phyloP scores from a whole-genome alignment of 2,888 invertebrate genomes.

The Drosophila percnosoma region DNA sequence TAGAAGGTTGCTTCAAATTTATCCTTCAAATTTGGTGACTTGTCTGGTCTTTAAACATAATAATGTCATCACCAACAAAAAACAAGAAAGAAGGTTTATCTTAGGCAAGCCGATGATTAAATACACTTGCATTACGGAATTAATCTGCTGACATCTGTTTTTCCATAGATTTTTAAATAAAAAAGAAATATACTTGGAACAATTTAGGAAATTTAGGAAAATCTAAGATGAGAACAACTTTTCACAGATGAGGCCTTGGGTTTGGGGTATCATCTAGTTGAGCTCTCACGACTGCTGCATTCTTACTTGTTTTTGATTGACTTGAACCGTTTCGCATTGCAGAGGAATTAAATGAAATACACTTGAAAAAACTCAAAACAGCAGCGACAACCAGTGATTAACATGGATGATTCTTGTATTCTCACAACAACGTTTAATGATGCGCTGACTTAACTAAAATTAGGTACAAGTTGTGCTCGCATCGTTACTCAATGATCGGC shows the following conservation, averaged over 20 bases:
- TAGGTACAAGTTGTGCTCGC: conserved; percentile 50
- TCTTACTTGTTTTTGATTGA: neutral
- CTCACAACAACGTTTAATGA: too few species aligned
- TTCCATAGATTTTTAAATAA: too few species aligned
- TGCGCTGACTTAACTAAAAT: conserved; percentile 34
- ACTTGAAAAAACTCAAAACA: neutral
- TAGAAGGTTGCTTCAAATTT: neutral
- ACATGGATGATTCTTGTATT: neutral
- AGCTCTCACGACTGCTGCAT: neutral
- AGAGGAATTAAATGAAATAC: neutral
- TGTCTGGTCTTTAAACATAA: neutral
- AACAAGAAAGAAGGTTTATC: neutral
- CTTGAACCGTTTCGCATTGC: neutral
- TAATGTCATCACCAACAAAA: neutral
- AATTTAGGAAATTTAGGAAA: neutral
- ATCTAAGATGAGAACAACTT: neutral
- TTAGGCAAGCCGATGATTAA: neutral
- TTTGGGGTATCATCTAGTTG: neutral
- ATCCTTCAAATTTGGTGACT: neutral
- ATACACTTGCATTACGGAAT: neutral
- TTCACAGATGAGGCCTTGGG: neutral
- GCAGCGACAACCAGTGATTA: neutral
- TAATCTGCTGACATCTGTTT: neutral
- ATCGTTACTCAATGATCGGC: conserved; percentile 50
- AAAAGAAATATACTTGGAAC: neutral